phyloP scores from a whole-genome alignment of 2,888 invertebrate genomes.

The Ormyrus pomaceus region DNA sequence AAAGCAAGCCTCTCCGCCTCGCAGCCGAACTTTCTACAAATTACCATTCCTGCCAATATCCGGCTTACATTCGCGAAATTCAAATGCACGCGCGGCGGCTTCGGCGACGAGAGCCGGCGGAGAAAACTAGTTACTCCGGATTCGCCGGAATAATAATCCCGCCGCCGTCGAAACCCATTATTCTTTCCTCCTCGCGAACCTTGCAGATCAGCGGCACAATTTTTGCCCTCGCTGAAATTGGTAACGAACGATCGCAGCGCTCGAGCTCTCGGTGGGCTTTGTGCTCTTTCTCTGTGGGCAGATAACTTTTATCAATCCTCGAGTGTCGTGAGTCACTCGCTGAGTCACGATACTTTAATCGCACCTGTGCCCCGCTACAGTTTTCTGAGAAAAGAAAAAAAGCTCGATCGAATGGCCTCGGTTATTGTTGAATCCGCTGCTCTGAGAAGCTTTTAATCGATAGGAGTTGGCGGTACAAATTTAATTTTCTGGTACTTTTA shows the following conservation, averaged over 20 bases:
- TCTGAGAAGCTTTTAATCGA: too few relatives aligned
- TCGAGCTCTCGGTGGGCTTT: neutral
- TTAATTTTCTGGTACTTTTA: too few relatives aligned
- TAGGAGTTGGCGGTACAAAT: too few relatives aligned
- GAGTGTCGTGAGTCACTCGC: conserved; percentile 13
- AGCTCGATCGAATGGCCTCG: neutral
- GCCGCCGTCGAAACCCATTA: neutral
- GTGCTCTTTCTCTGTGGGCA: neutral
- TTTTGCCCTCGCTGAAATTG: neutral
- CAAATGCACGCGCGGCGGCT: conserved; percentile 13
- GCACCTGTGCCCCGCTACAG: conserved; percentile 19
- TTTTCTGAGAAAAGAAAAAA: neutral
- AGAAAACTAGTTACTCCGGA: conserved; percentile 38
- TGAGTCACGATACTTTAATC: conserved; percentile 9
- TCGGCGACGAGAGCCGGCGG: neutral
- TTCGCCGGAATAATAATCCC: neutral
- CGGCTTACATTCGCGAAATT: conserved; percentile 23
- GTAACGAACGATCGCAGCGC: neutral
- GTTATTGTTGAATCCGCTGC: too few relatives aligned
- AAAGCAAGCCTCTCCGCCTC: neutral
- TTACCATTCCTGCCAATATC: conserved; percentile 36
- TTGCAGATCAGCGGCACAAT: neutral
- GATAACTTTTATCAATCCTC: conserved; percentile 43
- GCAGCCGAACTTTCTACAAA: conserved; percentile 42
- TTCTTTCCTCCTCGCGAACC: neutral